These are phyloP conservation scores for Olivierus martensii DNA, from an alignment of 1,140 invertebrate genomes.

Conservation along the genomic window DNA sequence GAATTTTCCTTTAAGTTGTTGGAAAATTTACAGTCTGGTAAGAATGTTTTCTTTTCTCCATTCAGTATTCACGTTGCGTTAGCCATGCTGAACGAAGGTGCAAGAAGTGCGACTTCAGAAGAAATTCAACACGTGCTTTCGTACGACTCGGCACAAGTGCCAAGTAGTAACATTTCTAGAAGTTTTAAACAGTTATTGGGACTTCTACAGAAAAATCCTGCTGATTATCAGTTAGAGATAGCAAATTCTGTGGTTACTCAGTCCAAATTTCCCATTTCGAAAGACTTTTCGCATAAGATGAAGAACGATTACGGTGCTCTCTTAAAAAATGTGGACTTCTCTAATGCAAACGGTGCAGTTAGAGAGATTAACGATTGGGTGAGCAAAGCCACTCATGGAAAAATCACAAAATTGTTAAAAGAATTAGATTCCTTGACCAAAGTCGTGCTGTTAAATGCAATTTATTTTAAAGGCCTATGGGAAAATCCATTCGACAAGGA, in stretches of 20 bases:
- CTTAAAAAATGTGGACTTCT: not conserved
- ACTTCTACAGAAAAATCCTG: too few relatives aligned
- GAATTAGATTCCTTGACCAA: not conserved
- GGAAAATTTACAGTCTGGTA: not conserved
- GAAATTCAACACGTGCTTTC: not conserved
- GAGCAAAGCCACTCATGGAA: not conserved
- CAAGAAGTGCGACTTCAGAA: slow-evolving; percentile 17
- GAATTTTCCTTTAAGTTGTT: slow-evolving; percentile 2
- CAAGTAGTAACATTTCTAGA: too few relatives aligned
- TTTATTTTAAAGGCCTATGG: not conserved
- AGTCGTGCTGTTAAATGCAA: not conserved
- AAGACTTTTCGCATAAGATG: not conserved
- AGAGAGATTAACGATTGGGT: not conserved
- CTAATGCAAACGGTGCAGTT: not conserved
- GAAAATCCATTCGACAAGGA: not conserved
- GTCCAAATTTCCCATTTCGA: not conserved
- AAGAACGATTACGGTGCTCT: not conserved
- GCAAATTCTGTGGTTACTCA: not conserved
- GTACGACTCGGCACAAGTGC: too few relatives aligned
- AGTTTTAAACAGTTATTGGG: too few relatives aligned
- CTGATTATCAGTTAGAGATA: not conserved
- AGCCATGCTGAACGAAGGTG: slow-evolving; percentile 21
- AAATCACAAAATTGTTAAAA: not conserved
- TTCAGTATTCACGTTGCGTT: slow-evolving; percentile 22
- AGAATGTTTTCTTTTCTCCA: slow-evolving; percentile 23